These are phyloP conservation scores for Thalassarche chlororhynchos DNA, from an alignment of 2,113 vertebrate species.

Conservation along the genomic window DNA sequence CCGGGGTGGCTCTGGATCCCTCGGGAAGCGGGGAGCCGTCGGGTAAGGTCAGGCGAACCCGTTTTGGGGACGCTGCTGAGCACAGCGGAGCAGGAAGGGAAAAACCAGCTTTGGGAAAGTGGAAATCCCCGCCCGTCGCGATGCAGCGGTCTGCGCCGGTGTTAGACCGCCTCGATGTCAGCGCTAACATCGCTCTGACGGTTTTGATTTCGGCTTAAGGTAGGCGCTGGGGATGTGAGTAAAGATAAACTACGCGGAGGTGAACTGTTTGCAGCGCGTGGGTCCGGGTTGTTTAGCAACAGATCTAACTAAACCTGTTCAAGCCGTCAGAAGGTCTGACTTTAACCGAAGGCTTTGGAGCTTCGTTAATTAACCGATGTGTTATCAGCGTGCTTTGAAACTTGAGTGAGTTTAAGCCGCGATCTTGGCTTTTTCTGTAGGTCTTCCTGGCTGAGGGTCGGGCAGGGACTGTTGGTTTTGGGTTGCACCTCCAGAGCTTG, in stretches of 20 bases:
- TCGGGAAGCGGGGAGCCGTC: rapidly evolving
- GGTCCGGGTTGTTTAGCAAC: neutral
- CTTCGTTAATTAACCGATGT: neutral
- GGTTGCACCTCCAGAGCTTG: neutral
- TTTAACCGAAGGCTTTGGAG: neutral
- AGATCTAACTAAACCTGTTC: neutral
- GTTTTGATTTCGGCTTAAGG: neutral
- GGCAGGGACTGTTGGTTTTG: neutral
- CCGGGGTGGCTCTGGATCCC: neutral
- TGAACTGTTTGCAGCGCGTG: neutral
- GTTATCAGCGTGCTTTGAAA: neutral
- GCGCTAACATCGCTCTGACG: rapidly evolving
- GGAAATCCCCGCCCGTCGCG: neutral
- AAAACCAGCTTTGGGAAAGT: neutral
- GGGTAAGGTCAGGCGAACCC: neutral
- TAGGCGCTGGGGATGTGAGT: neutral
- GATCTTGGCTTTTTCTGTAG: neutral
- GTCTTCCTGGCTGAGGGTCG: neutral
- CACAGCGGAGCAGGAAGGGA: neutral
- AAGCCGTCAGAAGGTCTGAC: rapidly evolving
- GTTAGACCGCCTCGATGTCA: rapidly evolving
- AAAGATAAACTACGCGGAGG: rapidly evolving
- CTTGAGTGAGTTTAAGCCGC: rapidly evolving
- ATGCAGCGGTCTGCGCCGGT: neutral
- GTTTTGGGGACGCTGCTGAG: rapidly evolving